Conservation (phyloP, 2,113 vertebrate species). For the Symphodus melops region DNA sequence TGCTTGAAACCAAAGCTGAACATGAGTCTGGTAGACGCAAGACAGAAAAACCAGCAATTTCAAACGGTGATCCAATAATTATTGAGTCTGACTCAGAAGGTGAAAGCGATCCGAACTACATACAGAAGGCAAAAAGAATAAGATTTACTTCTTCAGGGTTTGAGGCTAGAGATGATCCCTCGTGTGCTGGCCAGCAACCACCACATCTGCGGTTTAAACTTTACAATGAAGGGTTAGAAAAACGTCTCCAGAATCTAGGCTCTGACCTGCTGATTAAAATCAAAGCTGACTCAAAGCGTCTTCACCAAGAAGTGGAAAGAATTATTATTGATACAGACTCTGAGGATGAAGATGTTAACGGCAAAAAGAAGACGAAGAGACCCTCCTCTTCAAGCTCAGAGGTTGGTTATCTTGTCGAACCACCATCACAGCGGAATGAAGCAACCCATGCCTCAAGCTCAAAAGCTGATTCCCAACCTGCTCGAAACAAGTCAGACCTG, state of each 20-base stretch:
- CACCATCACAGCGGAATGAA: too few relatives aligned
- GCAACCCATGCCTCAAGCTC: too few relatives aligned
- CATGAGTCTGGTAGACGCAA: too few relatives aligned
- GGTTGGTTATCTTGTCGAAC: too few relatives aligned
- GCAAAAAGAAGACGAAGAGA: neutral
- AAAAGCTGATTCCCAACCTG: neutral
- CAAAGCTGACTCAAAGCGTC: neutral
- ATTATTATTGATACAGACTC: neutral
- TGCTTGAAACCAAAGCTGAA: too few relatives aligned
- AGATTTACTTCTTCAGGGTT: neutral
- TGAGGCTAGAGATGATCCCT: neutral
- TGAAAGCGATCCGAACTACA: neutral
- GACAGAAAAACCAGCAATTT: neutral
- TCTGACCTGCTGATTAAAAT: neutral
- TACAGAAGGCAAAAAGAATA: neutral
- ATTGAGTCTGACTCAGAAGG: constrained; percentile 23
- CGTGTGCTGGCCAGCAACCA: neutral
- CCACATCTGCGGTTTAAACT: neutral
- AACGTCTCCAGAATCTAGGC: too few relatives aligned
- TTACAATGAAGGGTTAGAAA: rapidly evolving
- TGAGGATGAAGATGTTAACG: neutral
- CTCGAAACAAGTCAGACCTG: neutral
- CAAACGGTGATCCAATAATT: neutral
- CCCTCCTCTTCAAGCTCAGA: too few relatives aligned
- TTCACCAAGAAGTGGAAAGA: neutral